These are phyloP conservation scores for Enteromius trimaculatus DNA, from an alignment of 2,797 vertebrate genomes.

Conservation along the genomic window DNA sequence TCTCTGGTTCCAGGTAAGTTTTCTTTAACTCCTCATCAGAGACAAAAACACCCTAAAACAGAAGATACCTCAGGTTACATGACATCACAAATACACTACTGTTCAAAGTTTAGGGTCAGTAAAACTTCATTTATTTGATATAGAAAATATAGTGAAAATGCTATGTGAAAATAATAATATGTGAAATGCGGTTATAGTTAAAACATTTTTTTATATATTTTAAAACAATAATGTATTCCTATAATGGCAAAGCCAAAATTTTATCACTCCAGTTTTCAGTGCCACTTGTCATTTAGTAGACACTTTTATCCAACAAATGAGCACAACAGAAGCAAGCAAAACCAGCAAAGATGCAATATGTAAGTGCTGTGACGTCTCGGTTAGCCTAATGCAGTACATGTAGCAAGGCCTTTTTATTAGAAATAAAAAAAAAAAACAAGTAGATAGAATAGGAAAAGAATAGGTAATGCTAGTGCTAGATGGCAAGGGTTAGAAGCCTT, in stretches of 20 bases:
- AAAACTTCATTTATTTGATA: neutral
- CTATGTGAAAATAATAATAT: no score
- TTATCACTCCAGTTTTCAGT: neutral
- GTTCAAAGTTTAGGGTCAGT: neutral
- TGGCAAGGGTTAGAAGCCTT: no score
- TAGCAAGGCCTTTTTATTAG: no score
- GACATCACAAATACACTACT: neutral
- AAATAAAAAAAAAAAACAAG: no score
- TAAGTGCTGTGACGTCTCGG: no score
- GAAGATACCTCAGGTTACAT: neutral
- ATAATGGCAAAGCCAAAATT: neutral
- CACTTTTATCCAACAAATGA: no score
- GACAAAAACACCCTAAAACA: constrained; percentile 68
- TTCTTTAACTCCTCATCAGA: constrained; percentile 71
- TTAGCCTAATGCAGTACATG: no score
- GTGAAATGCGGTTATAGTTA: no score
- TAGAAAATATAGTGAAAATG: neutral
- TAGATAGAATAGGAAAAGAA: no score
- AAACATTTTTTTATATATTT: neutral
- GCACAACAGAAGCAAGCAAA: no score
- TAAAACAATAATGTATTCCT: neutral
- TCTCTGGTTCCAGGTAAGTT: constrained; percentile 71
- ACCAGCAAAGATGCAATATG: no score
- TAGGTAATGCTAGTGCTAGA: no score
- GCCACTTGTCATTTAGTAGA: neutral